Percentiles rank a stretch among this genome's conserved stretches.
phyloP scores from a whole-genome alignment of 2,797 vertebrate species.

The Gambelia wislizenii region DNA sequence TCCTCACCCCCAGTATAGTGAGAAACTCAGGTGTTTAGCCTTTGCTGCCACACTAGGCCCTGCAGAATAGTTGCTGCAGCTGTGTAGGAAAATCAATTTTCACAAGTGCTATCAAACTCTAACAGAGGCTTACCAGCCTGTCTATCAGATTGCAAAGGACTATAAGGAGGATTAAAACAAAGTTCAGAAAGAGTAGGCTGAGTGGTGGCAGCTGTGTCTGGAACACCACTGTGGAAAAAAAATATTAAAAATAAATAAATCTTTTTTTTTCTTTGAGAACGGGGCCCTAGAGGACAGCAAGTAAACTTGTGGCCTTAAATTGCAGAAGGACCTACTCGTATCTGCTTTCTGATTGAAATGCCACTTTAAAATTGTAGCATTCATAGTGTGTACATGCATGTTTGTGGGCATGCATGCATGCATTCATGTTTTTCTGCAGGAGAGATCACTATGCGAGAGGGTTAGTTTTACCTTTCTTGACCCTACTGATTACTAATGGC shows the following conservation, averaged over 20 bases:
- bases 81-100: conserved; percentile 43
- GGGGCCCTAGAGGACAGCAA: not conserved
- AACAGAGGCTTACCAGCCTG: conserved; percentile 29
- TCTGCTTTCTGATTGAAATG: not conserved
- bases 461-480: not conserved
- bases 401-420: not conserved
- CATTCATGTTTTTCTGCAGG: not conserved
- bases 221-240: not conserved
- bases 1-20: not conserved
- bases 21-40: not conserved
- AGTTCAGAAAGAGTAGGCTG: conserved; percentile 13
- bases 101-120: conserved; percentile 27
- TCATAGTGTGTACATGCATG: not conserved
- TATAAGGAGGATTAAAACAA: conserved; percentile 31
- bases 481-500: not conserved
- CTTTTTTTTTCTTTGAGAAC: not conserved
- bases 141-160: conserved; percentile 20
- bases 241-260: conserved; percentile 17
- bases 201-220: not conserved
- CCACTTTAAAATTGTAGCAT: conserved; percentile 16
- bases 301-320: not conserved
- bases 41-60: conserved; percentile 7
- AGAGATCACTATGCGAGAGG: not conserved
- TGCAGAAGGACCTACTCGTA: not conserved
- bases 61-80: not conserved